Percentiles rank a stretch among this genome's conserved stretches.
Evolutionary conservation across 37 sponge, comb jelly and placozoan genomes (phyloP).

Genomic region (Haliclona indistincta): DNA sequence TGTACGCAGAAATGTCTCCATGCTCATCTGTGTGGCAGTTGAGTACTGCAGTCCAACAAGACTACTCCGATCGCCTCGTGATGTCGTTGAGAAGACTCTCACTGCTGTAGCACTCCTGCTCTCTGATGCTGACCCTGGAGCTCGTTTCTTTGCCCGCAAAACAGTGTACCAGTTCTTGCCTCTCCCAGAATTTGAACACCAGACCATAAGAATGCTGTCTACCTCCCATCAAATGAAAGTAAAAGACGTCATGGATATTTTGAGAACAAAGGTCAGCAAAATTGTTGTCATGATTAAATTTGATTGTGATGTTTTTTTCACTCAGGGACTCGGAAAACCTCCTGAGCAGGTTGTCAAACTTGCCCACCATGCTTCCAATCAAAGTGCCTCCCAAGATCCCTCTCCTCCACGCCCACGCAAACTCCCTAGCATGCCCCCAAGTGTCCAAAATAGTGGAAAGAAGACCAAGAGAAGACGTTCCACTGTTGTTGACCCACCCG

Average conservation of each 20-base stretch:
- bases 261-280: constrained; percentile 67
- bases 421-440: not conserved
- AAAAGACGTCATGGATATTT: constrained; percentile 48
- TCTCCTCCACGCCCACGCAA: not conserved
- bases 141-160: constrained; percentile 64
- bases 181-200: constrained; percentile 55
- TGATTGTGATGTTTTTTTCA: not conserved
- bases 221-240: constrained; percentile 11
- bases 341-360: too few relatives aligned
- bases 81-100: constrained; percentile 66
- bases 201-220: constrained; percentile 24
- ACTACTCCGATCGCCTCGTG: constrained; percentile 49
- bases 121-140: constrained; percentile 61
- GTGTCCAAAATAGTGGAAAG: not conserved
- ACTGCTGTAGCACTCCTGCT: constrained; percentile 49
- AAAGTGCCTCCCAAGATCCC: not conserved
- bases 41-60: constrained; percentile 53
- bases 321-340: constrained; percentile 78
- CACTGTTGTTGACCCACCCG: not conserved
- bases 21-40: constrained; percentile 49
- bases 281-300: too few relatives aligned
- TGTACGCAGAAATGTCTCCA: constrained; percentile 65
- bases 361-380: too few relatives aligned
- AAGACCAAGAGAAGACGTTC: not conserved
- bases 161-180: constrained; percentile 40